Evolutionary conservation across 2,888 invertebrate genomes (phyloP).

Genomic region (Alentia gelatinosa): DNA sequence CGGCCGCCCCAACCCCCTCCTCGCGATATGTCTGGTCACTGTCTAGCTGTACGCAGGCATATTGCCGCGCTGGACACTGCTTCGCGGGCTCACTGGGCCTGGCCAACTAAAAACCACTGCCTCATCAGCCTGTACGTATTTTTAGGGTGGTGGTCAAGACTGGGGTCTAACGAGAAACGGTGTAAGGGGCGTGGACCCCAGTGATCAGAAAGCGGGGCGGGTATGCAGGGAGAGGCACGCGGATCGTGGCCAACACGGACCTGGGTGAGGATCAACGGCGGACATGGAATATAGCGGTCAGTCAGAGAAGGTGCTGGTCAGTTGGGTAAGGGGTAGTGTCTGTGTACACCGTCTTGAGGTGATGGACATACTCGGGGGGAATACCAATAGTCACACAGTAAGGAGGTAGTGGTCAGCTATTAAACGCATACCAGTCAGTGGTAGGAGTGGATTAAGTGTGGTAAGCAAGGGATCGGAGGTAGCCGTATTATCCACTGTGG

Average conservation of each 20-base stretch:
- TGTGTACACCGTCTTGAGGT: no score
- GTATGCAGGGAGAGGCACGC: no score
- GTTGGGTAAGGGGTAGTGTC: no score
- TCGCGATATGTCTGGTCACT: constrained; percentile 1
- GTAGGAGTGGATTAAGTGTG: background rate
- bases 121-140: background rate
- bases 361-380: background rate
- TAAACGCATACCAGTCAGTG: no score
- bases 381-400: background rate
- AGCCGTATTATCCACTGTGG: background rate
- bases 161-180: background rate
- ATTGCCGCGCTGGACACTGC: background rate
- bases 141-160: background rate
- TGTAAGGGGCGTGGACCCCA: background rate
- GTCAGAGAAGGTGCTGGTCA: no score
- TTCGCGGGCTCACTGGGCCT: background rate
- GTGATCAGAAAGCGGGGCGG: no score
- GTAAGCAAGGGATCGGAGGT: background rate
- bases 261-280: no score
- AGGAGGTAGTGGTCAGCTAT: background rate
- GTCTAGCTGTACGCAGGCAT: background rate
- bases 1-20: background rate
- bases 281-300: no score
- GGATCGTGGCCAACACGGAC: no score
- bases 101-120: background rate